These are phyloP conservation scores for Rugalucina vietnamica DNA, from an alignment of 2,888 invertebrate genomes.

Conservation along the genomic window DNA sequence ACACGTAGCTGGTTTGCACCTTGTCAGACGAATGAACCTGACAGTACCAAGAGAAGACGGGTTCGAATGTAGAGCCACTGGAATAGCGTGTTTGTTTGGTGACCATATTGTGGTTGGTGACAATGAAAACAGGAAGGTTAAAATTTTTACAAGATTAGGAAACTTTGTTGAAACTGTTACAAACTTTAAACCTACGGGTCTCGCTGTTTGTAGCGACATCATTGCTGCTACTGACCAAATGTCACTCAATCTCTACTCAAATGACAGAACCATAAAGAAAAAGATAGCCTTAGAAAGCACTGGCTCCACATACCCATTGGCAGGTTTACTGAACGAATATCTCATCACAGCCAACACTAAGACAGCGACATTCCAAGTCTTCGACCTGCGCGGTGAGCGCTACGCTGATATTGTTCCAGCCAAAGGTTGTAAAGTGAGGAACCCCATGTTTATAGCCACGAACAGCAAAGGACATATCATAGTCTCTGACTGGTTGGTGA, in stretches of 20 bases:
- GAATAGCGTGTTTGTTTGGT: conserved; percentile 46
- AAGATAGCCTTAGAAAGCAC: conserved; percentile 63
- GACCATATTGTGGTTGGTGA: conserved; percentile 61
- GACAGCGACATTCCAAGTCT: conserved; percentile 51
- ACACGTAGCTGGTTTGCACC: conserved; percentile 56
- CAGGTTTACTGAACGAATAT: conserved; percentile 46
- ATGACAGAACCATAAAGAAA: conserved; percentile 53
- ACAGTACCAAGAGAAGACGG: conserved; percentile 56
- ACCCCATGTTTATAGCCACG: conserved; percentile 53
- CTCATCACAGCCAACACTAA: conserved; percentile 60
- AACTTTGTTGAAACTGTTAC: conserved; percentile 53
- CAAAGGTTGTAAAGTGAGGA: conserved; percentile 51
- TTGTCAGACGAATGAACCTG: conserved; percentile 52
- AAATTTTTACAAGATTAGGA: conserved; percentile 56
- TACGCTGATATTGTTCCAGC: conserved; percentile 45
- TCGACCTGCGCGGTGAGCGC: conserved; percentile 57
- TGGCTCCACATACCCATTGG: conserved; percentile 58
- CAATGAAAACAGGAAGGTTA: conserved; percentile 62
- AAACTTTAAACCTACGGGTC: conserved; percentile 51
- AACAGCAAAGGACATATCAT: conserved; percentile 65
- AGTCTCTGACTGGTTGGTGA: conserved; percentile 63
- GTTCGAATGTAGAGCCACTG: conserved; percentile 60
- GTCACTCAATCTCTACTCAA: conserved; percentile 54
- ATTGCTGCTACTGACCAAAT: conserved; percentile 60
- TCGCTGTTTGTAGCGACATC: conserved; percentile 57